phyloP scores from a whole-genome alignment of 2,888 invertebrate species.

The Campaea margaritaria region DNA sequence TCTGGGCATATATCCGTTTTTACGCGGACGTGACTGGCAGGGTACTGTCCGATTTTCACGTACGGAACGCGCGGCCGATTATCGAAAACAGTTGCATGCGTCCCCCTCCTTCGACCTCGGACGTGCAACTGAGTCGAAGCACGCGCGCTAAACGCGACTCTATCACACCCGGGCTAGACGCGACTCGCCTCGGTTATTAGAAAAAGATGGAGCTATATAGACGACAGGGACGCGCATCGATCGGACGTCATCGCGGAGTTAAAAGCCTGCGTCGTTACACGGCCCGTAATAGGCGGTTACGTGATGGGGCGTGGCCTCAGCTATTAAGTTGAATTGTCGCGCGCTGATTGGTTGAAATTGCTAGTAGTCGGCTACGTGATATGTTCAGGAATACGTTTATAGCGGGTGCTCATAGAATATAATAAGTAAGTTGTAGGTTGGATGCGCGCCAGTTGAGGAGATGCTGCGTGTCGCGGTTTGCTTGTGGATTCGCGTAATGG shows the following conservation, averaged over 20 bases:
- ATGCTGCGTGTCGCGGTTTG: slow-evolving; percentile 72
- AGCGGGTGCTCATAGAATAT: slow-evolving; percentile 83
- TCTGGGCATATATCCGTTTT: slow-evolving; percentile 87
- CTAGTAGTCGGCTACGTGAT: slow-evolving; percentile 84
- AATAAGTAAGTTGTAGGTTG: slow-evolving; percentile 83
- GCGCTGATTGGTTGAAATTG: slow-evolving; percentile 84
- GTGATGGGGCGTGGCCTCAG: slow-evolving; percentile 83
- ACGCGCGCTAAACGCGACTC: slow-evolving; percentile 83
- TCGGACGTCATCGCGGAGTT: slow-evolving; percentile 81
- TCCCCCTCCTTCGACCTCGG: slow-evolving; percentile 81
- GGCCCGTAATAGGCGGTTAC: slow-evolving; percentile 85
- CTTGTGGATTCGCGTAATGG: slow-evolving; percentile 71
- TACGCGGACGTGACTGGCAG: slow-evolving; percentile 83
- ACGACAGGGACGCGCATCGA: slow-evolving; percentile 62
- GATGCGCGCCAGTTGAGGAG: slow-evolving; percentile 75
- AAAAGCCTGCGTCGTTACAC: slow-evolving; percentile 85
- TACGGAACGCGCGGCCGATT: slow-evolving; percentile 84
- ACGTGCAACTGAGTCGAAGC: slow-evolving; percentile 83
- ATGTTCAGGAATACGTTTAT: slow-evolving; percentile 85
- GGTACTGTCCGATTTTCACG: slow-evolving; percentile 84
- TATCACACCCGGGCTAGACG: slow-evolving; percentile 78
- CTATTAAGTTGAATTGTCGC: slow-evolving; percentile 85
- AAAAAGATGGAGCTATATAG: slow-evolving; percentile 64
- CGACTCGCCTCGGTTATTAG: slow-evolving; percentile 66
- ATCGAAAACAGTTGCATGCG: slow-evolving; percentile 85